Base-by-base conservation (phyloP, 1,140 invertebrate genomes). In the Proctacanthus coquilletti region DNA sequence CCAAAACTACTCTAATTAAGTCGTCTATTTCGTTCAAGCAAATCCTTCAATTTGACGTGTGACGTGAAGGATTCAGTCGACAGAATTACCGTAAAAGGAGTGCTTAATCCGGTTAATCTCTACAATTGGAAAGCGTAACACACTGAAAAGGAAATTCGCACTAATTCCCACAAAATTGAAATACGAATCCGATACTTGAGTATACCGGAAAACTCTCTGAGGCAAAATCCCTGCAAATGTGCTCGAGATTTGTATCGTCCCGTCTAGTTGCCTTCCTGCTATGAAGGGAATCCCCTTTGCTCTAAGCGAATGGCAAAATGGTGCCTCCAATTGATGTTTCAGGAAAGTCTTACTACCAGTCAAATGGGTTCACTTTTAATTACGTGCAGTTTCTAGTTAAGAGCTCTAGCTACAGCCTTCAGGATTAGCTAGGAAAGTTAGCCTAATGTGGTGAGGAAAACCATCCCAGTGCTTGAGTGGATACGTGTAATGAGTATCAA, bases 101-200 rank as follows among this genome's bases (percentile, higher is more conserved):
- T 27, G 8, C 13, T 13, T 27, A 27, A 27, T 27, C 23, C 23
- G 23, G 8, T 27, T 27, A 27, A 27, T 27, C 23, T 13, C 13
- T 13, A 27, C 8, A 27, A 27, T 27, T 8, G 23, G 23, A 27
- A 27, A 27, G 13, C 23, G 23, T 27, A 27, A 27, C 23, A 27
- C 23, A 27, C 23, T 27, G 23, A 27, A 27, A 27, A 27, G 23
- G 23, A 27, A 27, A 27, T 27, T 27, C 23, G 23, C 23, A 27
- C 23, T 27, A 27, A 27, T 27, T 27, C 23, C 23, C 23, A 27
- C 23, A 9, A 27, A 27, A 27, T 27, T 27, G 23, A 27, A 27
- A 27, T 27, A 27, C 23, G 23, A 27, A 27, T 27, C 23, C 23
- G 23, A 27, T 27, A 9, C 23, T 27, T 13, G 23, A 13, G 13